phyloP scores from a whole-genome alignment of 2,113 vertebrate genomes.

The Struthio camelus region DNA sequence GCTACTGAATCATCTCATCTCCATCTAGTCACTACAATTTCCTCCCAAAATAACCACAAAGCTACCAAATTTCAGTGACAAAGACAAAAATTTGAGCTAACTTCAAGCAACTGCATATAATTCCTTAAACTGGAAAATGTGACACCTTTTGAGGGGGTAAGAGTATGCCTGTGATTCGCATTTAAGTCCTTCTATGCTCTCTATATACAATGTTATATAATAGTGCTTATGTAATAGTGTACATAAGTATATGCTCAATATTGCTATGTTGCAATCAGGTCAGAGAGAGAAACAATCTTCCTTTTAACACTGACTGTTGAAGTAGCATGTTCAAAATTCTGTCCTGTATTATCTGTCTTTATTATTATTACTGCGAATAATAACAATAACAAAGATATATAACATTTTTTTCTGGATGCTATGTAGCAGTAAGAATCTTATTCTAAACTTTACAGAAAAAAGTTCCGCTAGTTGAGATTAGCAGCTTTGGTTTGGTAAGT shows the following conservation, averaged over 20 bases:
- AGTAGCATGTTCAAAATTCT: neutral
- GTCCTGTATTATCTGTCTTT: too few species aligned
- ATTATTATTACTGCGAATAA: neutral
- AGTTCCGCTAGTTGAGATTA: neutral
- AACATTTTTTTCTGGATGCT: neutral
- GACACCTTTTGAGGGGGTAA: neutral
- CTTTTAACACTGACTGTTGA: neutral
- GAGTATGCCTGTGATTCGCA: neutral
- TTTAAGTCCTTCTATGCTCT: neutral
- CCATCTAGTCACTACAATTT: neutral
- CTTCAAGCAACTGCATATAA: neutral
- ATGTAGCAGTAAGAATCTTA: neutral
- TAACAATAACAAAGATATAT: neutral
- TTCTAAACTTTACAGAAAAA: neutral
- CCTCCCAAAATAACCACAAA: neutral
- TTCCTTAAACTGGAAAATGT: neutral
- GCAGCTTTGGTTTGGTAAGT: neutral
- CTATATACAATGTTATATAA: neutral
- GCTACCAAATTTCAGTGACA: neutral
- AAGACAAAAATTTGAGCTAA: neutral
- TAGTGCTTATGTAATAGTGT: neutral
- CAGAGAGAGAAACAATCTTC: neutral
- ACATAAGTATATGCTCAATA: neutral
- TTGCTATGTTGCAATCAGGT: neutral
- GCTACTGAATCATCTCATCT: neutral